Conservation (phyloP, 2,797 vertebrate genomes). For the Eurystomus glaucurus region DNA sequence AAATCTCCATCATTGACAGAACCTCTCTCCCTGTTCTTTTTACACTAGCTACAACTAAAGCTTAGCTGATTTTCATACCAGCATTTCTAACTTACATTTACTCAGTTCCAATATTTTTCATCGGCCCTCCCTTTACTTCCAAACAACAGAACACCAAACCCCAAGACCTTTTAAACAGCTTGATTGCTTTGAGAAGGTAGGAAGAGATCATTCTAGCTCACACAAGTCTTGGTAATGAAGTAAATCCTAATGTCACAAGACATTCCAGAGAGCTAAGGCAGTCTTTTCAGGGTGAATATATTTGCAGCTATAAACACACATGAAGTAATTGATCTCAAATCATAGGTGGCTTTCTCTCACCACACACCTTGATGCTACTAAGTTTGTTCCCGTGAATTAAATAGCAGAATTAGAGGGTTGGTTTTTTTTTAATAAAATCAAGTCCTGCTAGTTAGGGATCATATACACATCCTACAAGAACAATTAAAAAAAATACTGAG, state of each 20-base stretch:
- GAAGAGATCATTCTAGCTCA: neutral
- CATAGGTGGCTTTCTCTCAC: neutral
- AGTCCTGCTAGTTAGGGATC: neutral
- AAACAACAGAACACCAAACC: neutral
- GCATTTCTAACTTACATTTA: neutral
- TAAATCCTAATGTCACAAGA: neutral
- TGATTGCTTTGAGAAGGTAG: neutral
- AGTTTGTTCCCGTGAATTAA: neutral
- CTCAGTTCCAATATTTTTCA: neutral
- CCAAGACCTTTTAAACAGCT: neutral
- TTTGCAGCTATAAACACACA: neutral
- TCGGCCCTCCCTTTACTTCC: neutral
- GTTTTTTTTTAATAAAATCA: neutral
- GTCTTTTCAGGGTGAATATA: neutral
- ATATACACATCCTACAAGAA: rapidly evolving
- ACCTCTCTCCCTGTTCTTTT: neutral
- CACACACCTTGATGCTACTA: neutral
- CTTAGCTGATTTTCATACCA: neutral
- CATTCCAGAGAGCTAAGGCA: neutral
- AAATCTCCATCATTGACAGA: neutral
- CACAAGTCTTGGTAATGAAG: neutral
- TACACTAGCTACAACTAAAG: neutral
- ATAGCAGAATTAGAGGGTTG: neutral
- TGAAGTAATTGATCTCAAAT: neutral
- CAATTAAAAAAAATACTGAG: neutral